Evolutionary conservation across 2,888 invertebrate species (phyloP).

Genomic region (Helicoverpa assulta): DNA sequence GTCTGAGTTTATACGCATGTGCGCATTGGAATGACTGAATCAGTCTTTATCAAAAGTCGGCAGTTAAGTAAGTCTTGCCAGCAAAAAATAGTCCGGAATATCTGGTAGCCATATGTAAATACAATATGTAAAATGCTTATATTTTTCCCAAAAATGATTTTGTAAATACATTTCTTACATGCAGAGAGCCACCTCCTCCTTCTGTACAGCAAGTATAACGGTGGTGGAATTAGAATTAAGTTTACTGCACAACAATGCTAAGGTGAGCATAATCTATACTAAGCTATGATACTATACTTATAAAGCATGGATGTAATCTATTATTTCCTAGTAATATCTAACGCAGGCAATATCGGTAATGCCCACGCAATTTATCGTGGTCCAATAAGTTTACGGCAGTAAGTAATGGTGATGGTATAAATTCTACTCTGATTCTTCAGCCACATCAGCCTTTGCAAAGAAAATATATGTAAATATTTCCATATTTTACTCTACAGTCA

Average conservation of each 20-base stretch:
- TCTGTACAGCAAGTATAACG: slow-evolving; percentile 84
- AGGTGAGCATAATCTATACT: slow-evolving; percentile 74
- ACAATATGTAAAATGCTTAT: background rate
- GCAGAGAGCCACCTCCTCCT: slow-evolving; percentile 75
- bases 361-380: background rate
- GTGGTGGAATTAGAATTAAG: slow-evolving; percentile 82
- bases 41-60: too few species aligned
- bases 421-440: background rate
- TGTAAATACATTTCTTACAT: slow-evolving; percentile 69
- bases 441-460: background rate
- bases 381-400: background rate
- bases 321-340: background rate
- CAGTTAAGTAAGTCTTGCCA: background rate
- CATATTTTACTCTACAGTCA: too few species aligned
- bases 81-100: background rate
- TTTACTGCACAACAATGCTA: slow-evolving; percentile 61
- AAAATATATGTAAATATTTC: too few species aligned
- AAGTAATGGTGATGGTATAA: slow-evolving; percentile 16
- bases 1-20: background rate
- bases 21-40: too few species aligned
- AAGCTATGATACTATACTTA: slow-evolving; percentile 21
- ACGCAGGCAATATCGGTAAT: too few species aligned
- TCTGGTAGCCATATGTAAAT: background rate
- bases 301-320: background rate
- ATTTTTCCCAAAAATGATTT: slow-evolving; percentile 5